Base-by-base conservation (phyloP, 2,888 invertebrate species). In the Tipula confusa region DNA sequence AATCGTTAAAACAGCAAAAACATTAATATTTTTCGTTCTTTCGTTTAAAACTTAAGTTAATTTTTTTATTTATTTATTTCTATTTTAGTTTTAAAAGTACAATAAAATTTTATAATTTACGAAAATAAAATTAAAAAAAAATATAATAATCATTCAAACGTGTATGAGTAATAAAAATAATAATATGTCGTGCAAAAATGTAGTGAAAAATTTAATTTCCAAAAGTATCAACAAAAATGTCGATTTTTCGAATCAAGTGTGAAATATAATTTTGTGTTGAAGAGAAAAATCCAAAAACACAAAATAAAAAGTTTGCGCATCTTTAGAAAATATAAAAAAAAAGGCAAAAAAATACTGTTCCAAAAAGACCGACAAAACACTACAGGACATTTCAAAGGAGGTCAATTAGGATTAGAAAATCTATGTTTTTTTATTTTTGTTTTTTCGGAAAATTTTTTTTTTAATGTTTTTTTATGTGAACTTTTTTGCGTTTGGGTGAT, bases 351-450 rank as follows among this genome's bases (percentile, higher is more conserved):
- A 64, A 64, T 24, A 64, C 0, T 24, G 64, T 64, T 64, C 11
- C 7, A 64, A 64, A 64, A 64, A 64, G 64, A 64, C 64, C 64
- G 64, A 64, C 64, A 13, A 64, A 64, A 64, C n/a, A n/a, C 64
- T 64, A 64, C 64, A 64, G 64, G 64, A 64, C 64, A 64, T 64
- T 64, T 64, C 64, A 64, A 64, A 64, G 64, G 64, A 64, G 64
- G 64, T 64, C 64, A 64, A n/a, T 64, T 64, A 64, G 64, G 64
- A 64, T 64, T 64, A 64, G 64, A 64, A 64, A 64, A 64, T 1
- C 7, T 9, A 64, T 64, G 24, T n/a, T 15, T 64, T 48, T 64
- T 64, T 64, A 64, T 64, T 64, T 64, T 24, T 64, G 64, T 64
- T 64, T 64, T 43, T 64, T 64, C 64, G 9, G 24, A 64, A 43